These are phyloP conservation scores for Magallana nippona DNA, from an alignment of 2,888 invertebrate species.

Conservation along the genomic window DNA sequence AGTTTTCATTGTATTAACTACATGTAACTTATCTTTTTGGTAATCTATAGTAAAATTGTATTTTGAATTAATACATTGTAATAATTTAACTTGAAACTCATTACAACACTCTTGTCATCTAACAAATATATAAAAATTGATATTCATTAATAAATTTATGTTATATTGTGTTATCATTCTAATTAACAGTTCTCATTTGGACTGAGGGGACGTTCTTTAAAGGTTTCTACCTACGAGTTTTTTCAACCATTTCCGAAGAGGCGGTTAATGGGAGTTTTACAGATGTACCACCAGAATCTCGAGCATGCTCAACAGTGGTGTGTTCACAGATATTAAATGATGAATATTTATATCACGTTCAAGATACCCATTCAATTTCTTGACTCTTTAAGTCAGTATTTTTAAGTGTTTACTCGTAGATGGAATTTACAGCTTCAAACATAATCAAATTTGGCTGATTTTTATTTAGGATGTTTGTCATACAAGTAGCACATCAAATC, in stretches of 20 bases:
- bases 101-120: no score
- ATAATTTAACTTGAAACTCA: no score
- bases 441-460: background rate
- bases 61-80: no score
- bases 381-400: no score
- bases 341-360: no score
- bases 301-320: background rate
- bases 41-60: no score
- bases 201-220: background rate
- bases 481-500: background rate
- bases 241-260: background rate
- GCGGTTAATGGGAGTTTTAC: background rate
- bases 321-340: background rate
- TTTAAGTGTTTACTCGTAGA: no score
- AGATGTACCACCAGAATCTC: background rate
- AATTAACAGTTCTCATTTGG: background rate
- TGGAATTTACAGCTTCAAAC: no score
- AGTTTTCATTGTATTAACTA: no score
- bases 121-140: no score
- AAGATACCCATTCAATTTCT: no score
- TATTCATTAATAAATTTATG: background rate
- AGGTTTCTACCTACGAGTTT: background rate
- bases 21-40: no score
- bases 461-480: background rate
- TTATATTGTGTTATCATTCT: background rate